Percentiles rank a stretch among this genome's conserved stretches.
phyloP scores from a whole-genome alignment of 2,113 vertebrate species.

The Mellivora capensis region DNA sequence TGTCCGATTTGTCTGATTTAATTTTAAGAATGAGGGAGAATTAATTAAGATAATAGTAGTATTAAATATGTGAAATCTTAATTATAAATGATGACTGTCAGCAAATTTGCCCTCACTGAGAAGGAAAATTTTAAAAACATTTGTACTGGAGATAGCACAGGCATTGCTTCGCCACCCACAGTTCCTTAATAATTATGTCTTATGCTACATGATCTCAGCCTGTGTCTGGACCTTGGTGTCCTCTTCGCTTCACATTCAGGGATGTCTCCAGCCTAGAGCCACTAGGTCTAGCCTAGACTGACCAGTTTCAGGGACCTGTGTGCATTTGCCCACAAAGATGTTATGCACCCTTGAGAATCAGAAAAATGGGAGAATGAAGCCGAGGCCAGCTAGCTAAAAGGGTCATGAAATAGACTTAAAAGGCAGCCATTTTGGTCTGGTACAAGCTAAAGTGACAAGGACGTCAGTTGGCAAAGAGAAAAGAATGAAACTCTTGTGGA shows the following conservation, averaged over 20 bases:
- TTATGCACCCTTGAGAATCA: not conserved
- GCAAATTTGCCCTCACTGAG: not conserved
- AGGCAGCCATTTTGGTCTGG: not conserved
- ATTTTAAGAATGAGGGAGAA: not conserved
- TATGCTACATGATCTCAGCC: not conserved
- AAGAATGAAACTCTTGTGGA: not conserved
- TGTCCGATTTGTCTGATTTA: not conserved
- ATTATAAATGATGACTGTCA: slow-evolving; percentile 14
- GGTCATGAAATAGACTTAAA: not conserved
- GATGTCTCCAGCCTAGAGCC: not conserved
- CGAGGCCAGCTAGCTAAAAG: not conserved
- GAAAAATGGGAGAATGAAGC: not conserved
- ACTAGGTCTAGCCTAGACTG: not conserved
- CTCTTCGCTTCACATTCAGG: not conserved
- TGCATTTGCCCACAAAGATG: not conserved
- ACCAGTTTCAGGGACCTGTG: not conserved
- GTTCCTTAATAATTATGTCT: not conserved
- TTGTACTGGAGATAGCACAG: not conserved
- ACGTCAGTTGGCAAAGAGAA: not conserved
- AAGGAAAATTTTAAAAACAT: not conserved
- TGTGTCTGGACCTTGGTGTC: not conserved
- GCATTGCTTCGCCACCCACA: not conserved
- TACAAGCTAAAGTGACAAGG: not conserved
- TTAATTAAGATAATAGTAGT: not conserved
- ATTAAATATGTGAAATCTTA: slow-evolving; percentile 3